phyloP scores from a whole-genome alignment of 2,113 vertebrate species.

The Petromus typicus region DNA sequence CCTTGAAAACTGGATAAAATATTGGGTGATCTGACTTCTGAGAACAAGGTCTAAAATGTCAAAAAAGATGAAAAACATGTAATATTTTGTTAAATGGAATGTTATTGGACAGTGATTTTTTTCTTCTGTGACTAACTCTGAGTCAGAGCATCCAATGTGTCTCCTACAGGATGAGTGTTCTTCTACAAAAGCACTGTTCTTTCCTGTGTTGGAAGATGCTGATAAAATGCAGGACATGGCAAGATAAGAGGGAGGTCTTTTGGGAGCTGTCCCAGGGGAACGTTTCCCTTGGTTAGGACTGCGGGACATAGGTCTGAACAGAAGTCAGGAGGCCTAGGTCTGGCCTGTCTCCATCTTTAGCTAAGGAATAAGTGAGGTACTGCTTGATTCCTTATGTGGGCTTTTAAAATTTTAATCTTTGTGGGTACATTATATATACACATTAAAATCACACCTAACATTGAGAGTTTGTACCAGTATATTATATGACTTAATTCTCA shows the following conservation, averaged over 20 bases:
- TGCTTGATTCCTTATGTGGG: background rate
- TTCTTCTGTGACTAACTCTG: slow-evolving; percentile 36
- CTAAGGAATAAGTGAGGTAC: background rate
- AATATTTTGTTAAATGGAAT: slow-evolving; percentile 11
- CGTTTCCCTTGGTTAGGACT: background rate
- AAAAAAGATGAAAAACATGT: slow-evolving; percentile 40
- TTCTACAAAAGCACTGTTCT: slow-evolving; percentile 30
- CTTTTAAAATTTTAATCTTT: too few species aligned
- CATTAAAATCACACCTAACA: too few species aligned
- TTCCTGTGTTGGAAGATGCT: slow-evolving; percentile 4
- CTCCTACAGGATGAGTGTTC: background rate
- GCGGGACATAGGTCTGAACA: background rate
- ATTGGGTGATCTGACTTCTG: background rate
- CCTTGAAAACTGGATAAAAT: background rate
- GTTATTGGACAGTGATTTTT: slow-evolving; percentile 14
- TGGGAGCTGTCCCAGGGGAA: background rate
- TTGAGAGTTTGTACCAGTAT: too few species aligned
- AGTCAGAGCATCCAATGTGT: slow-evolving; percentile 45
- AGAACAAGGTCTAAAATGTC: slow-evolving; percentile 20
- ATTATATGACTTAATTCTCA: too few species aligned
- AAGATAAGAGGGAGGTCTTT: background rate
- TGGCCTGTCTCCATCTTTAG: background rate
- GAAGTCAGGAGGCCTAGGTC: background rate
- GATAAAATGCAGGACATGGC: background rate
- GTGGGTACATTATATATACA: too few species aligned